These are phyloP conservation scores for Geopemphigus sp. DNA, from an alignment of 1,140 invertebrate species.

Conservation along the genomic window DNA sequence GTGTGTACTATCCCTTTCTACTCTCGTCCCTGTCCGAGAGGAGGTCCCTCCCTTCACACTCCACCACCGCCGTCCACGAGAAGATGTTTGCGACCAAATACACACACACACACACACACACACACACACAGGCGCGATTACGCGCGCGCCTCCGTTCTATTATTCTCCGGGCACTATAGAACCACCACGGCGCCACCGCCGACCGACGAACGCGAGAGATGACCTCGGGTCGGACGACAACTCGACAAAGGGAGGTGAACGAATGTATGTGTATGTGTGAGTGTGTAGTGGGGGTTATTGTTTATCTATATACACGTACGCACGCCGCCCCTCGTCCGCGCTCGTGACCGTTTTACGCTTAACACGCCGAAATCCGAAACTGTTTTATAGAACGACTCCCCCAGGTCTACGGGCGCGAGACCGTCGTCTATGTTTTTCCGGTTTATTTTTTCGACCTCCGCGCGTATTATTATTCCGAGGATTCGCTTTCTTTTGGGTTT, in stretches of 20 bases:
- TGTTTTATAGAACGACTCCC: constrained; percentile 16
- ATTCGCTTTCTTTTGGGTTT: too few species aligned
- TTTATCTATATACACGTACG: constrained; percentile 18
- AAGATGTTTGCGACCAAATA: background rate
- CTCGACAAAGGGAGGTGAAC: background rate
- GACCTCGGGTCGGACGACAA: background rate
- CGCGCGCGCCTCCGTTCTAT: too few species aligned
- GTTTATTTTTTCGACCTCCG: background rate
- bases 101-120: background rate
- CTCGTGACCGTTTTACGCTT: background rate
- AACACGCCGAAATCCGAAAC: constrained; percentile 15
- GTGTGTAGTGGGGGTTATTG: too few species aligned
- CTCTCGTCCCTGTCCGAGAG: too few species aligned
- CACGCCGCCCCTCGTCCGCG: background rate
- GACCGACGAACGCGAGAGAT: too few species aligned
- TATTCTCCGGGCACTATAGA: too few species aligned
- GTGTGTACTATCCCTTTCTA: too few species aligned
- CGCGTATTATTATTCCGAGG: too few species aligned
- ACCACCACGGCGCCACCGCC: background rate
- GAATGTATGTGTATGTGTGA: too few species aligned
- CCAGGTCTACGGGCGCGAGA: background rate
- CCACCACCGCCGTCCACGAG: too few species aligned
- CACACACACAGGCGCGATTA: background rate
- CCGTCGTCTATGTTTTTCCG: too few species aligned
- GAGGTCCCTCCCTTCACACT: background rate